These are phyloP conservation scores for Homarus americanus DNA, from an alignment of 1,140 invertebrate genomes.

Conservation along the genomic window DNA sequence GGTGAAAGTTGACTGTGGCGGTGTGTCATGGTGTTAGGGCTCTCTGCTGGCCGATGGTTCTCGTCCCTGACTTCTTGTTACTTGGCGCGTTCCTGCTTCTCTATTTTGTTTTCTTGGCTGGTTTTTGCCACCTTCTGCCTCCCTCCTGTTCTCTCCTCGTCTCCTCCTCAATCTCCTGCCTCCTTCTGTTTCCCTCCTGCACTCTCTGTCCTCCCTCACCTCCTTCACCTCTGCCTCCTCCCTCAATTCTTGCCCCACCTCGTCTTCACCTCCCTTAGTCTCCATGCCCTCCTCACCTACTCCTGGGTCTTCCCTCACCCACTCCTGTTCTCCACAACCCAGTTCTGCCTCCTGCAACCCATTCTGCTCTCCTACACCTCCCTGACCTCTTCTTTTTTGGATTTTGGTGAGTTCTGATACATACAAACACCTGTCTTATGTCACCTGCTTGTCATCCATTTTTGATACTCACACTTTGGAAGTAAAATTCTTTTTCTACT, in stretches of 20 bases:
- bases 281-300: too few relatives aligned
- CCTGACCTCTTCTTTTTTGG: not conserved
- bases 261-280: not conserved
- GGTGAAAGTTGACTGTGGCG: constrained; percentile 52
- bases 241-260: not conserved
- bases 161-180: too few relatives aligned
- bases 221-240: not conserved
- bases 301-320: too few relatives aligned
- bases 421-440: too few relatives aligned
- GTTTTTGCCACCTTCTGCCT: not conserved
- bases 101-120: not conserved
- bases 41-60: constrained; percentile 3
- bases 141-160: not conserved
- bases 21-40: constrained; percentile 57
- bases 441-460: too few relatives aligned
- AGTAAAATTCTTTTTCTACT: not conserved
- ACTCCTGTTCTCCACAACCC: too few relatives aligned
- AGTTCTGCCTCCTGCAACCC: too few relatives aligned
- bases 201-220: too few relatives aligned
- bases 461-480: too few relatives aligned
- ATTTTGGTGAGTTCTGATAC: too few relatives aligned
- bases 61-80: constrained; percentile 13
- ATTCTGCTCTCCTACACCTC: constrained; percentile 25
- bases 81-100: not conserved
- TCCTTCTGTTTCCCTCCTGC: too few relatives aligned